phyloP scores from a whole-genome alignment of 1,140 invertebrate genomes.

The Lasioglossum baleicum region DNA sequence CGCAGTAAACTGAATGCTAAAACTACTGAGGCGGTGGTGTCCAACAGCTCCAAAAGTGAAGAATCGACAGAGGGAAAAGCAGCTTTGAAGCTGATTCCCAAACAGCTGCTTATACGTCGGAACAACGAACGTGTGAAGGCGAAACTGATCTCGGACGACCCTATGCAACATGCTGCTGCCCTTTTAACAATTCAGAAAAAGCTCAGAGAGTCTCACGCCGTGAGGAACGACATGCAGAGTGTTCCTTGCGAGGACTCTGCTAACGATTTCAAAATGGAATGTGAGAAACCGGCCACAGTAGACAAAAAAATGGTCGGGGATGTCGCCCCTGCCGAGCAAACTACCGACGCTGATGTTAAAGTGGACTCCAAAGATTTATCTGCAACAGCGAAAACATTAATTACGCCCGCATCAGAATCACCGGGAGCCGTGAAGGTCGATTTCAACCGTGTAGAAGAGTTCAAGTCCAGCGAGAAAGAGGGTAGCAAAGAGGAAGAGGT shows the following conservation, averaged over 20 bases:
- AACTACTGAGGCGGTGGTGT: background rate
- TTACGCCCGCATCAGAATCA: conserved; percentile 27
- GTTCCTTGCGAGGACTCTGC: background rate
- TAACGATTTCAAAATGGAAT: conserved; percentile 35
- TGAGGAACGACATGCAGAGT: conserved; percentile 6
- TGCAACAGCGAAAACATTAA: conserved; percentile 29
- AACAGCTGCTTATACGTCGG: conserved; percentile 70
- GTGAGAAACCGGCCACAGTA: background rate
- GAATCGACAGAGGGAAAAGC: conserved; percentile 47
- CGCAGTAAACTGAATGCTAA: conserved; percentile 8
- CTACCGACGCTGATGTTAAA: conserved; percentile 12
- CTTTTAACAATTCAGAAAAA: conserved; percentile 52
- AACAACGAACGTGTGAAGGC: conserved; percentile 46
- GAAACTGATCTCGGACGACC: conserved; percentile 47
- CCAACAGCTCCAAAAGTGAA: conserved; percentile 37
- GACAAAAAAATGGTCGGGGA: background rate
- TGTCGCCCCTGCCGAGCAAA: conserved; percentile 1
- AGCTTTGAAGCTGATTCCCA: conserved; percentile 71
- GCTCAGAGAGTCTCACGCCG: conserved; percentile 34
- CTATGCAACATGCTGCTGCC: conserved; percentile 41
- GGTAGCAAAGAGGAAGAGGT: conserved; percentile 25
- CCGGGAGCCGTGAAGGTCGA: conserved; percentile 15
- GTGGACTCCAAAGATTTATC: conserved; percentile 45
- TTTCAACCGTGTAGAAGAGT: conserved; percentile 35
- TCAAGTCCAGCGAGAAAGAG: conserved; percentile 17